phyloP scores from a whole-genome alignment of 1,140 invertebrate species.

The Drusus annulatus region DNA sequence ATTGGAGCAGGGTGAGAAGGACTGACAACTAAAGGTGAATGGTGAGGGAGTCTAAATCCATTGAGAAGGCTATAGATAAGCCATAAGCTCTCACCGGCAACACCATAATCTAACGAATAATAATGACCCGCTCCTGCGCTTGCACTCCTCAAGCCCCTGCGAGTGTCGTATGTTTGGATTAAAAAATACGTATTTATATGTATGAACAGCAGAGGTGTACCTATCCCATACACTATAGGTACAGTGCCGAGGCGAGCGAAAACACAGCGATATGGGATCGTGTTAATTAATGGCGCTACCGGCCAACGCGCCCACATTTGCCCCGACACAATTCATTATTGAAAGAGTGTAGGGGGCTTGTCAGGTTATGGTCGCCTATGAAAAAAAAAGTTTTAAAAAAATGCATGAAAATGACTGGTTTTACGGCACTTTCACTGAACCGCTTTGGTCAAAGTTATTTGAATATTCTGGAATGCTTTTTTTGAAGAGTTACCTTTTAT shows the following conservation, averaged over 20 bases:
- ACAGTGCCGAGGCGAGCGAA: background rate
- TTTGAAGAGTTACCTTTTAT: too few relatives aligned
- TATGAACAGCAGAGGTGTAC: background rate
- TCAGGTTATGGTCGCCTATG: background rate
- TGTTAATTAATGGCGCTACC: conserved; percentile 31
- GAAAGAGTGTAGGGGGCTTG: background rate
- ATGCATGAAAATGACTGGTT: too few relatives aligned
- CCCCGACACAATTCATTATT: conserved; percentile 4
- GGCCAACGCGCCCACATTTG: conserved; percentile 17
- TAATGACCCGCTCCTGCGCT: background rate
- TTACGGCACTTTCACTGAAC: too few relatives aligned
- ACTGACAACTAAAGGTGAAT: too few relatives aligned
- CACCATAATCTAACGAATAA: background rate
- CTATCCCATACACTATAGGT: background rate
- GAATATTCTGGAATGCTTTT: too few relatives aligned
- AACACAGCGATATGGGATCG: background rate
- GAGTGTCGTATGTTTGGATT: background rate
- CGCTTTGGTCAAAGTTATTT: too few relatives aligned
- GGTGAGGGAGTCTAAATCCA: too few relatives aligned
- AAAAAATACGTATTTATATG: background rate
- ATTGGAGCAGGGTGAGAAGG: too few relatives aligned
- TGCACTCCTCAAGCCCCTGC: too few relatives aligned
- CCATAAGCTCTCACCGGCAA: background rate
- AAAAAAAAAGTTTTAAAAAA: too few relatives aligned
- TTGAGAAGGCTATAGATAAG: too few relatives aligned